phyloP scores from a whole-genome alignment of 2,888 invertebrate species.

The Chironomus riparius region DNA sequence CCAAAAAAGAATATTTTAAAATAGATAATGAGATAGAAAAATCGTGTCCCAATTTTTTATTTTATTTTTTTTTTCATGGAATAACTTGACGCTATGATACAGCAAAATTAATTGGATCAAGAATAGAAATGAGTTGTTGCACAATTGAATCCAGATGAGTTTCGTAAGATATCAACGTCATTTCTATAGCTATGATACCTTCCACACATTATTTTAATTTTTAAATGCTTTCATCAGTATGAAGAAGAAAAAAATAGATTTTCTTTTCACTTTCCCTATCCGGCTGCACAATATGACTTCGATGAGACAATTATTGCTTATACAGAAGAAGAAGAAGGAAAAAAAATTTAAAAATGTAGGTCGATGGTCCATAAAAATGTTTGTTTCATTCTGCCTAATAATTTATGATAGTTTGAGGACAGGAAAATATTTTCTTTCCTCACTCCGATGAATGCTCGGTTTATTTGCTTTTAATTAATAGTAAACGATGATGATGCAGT shows the following conservation, averaged over 20 bases:
- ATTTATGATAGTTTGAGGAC: slow-evolving; percentile 15
- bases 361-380: slow-evolving; percentile 7
- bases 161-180: not conserved
- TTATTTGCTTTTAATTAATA: slow-evolving; percentile 20
- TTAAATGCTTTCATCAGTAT: not conserved
- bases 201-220: too few relatives aligned
- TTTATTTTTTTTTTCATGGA: not conserved
- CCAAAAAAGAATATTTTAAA: slow-evolving; percentile 8
- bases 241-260: not conserved
- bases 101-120: not conserved
- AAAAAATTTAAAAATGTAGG: slow-evolving; percentile 24
- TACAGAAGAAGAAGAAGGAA: not conserved
- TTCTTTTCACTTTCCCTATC: not conserved
- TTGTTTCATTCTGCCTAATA: not conserved
- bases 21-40: too few relatives aligned
- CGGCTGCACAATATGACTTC: not conserved
- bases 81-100: not conserved
- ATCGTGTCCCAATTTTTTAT: slow-evolving; percentile 22
- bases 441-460: not conserved
- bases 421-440: not conserved
- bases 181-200: too few relatives aligned
- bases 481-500: not conserved
- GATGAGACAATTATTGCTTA: slow-evolving; percentile 1
- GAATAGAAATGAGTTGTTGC: not conserved
- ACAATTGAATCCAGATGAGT: slow-evolving; percentile 9